Conservation (phyloP, 1,140 invertebrate species). For the Pararge aegeria region DNA sequence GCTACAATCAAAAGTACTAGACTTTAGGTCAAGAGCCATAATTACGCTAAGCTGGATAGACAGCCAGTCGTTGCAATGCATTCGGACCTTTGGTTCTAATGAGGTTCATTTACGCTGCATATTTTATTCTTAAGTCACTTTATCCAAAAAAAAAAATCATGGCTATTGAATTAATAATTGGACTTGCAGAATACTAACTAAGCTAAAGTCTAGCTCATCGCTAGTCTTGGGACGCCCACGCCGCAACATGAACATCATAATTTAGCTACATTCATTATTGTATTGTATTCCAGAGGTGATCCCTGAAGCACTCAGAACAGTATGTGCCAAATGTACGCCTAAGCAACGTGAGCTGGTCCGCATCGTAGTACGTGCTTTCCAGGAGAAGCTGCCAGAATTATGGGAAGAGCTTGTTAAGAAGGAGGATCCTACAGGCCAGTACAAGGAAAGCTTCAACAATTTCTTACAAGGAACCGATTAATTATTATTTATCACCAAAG, state of each 20-base stretch:
- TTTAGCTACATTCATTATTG: constrained; percentile 11
- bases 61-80: too few species aligned
- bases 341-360: constrained; percentile 30
- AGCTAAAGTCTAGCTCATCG: too few species aligned
- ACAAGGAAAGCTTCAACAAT: constrained; percentile 17
- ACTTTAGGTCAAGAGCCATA: too few species aligned
- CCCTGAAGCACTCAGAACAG: constrained; percentile 24
- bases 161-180: too few species aligned
- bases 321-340: constrained; percentile 30
- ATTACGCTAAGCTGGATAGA: too few species aligned
- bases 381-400: constrained; percentile 14
- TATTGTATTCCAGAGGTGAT: constrained; percentile 20
- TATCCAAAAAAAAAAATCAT: too few species aligned
- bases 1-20: too few species aligned
- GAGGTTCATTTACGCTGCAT: too few species aligned
- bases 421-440: constrained; percentile 27
- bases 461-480: constrained; percentile 40
- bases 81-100: too few species aligned
- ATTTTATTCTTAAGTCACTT: too few species aligned
- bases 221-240: too few species aligned
- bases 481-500: constrained; percentile 2
- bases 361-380: constrained; percentile 14
- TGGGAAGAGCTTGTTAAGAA: constrained; percentile 25
- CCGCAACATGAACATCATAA: neutral
- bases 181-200: too few species aligned